A percentile compares a stretch with the other conserved stretches of the same genome.
phyloP scores from a whole-genome alignment of 2,113 vertebrate species.

The Epinephelus cyanopodus region DNA sequence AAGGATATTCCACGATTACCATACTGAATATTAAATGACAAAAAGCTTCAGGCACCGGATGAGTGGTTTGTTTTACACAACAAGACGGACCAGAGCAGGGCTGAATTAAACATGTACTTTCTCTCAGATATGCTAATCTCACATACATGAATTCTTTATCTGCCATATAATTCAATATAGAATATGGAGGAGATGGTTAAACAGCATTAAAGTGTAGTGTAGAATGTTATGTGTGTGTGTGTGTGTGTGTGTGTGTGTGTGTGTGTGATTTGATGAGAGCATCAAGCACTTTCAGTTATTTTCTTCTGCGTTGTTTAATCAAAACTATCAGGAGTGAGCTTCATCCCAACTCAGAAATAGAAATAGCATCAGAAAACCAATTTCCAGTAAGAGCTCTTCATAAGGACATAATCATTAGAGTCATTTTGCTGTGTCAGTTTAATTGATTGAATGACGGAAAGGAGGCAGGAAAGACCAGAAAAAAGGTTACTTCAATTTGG shows the following conservation, averaged over 20 bases:
- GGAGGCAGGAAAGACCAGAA: background rate
- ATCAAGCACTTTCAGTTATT: background rate
- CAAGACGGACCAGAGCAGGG: background rate
- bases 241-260: background rate
- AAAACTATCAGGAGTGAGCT: background rate
- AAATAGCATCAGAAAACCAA: background rate
- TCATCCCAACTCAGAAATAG: slow-evolving; percentile 7
- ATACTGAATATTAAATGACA: background rate
- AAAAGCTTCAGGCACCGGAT: background rate
- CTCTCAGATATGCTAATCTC: background rate
- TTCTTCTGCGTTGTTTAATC: slow-evolving; percentile 4
- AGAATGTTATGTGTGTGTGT: background rate
- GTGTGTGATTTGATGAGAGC: background rate
- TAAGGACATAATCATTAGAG: background rate
- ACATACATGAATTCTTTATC: background rate
- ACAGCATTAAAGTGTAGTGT: too few species aligned
- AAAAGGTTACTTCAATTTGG: slow-evolving; percentile 24
- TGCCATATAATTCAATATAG: background rate
- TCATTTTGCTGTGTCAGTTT: background rate
- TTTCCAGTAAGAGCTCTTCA: slow-evolving; percentile 28
- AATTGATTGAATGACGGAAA: background rate
- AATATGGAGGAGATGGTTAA: background rate
- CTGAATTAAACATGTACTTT: background rate
- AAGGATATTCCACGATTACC: background rate
- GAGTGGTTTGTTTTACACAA: background rate